A percentile compares a stretch with the other conserved stretches of the same genome.
These are phyloP conservation scores for Andinoacara biseriatus DNA, from an alignment of 2,113 vertebrate species.

Conservation along the genomic window DNA sequence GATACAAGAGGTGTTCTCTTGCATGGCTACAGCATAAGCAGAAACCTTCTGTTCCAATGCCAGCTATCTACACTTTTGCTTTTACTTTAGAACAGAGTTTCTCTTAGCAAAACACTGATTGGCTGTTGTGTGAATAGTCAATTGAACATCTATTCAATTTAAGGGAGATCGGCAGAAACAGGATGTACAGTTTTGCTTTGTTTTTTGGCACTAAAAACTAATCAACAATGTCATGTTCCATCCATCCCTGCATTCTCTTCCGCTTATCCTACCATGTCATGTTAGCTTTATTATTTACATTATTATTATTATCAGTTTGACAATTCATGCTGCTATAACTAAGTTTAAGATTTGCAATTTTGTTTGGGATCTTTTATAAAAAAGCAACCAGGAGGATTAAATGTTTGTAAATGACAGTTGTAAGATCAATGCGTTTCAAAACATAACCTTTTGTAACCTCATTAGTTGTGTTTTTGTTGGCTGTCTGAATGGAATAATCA, in stretches of 20 bases:
- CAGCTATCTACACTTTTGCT: not conserved
- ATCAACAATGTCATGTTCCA: not conserved
- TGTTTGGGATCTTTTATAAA: too few relatives aligned
- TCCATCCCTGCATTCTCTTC: too few relatives aligned
- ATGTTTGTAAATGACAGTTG: rapidly evolving
- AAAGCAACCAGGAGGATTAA: not conserved
- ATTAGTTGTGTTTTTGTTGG: not conserved
- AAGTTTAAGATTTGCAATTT: too few relatives aligned
- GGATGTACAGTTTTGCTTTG: not conserved
- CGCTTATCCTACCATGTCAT: not conserved
- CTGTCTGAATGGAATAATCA: not conserved
- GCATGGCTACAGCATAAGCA: slow-evolving; percentile 16
- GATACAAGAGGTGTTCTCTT: slow-evolving; percentile 33
- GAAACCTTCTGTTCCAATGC: not conserved
- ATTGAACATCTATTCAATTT: not conserved
- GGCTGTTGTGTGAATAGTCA: not conserved
- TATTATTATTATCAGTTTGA: not conserved
- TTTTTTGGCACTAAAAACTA: too few relatives aligned
- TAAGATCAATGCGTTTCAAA: not conserved
- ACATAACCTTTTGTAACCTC: not conserved
- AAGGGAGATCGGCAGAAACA: not conserved
- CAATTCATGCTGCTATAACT: too few relatives aligned
- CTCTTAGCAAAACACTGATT: not conserved
- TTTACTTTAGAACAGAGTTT: not conserved
- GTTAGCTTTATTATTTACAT: not conserved